Base-by-base conservation (phyloP, 2,888 invertebrate species). In the Cinara cedri region DNA sequence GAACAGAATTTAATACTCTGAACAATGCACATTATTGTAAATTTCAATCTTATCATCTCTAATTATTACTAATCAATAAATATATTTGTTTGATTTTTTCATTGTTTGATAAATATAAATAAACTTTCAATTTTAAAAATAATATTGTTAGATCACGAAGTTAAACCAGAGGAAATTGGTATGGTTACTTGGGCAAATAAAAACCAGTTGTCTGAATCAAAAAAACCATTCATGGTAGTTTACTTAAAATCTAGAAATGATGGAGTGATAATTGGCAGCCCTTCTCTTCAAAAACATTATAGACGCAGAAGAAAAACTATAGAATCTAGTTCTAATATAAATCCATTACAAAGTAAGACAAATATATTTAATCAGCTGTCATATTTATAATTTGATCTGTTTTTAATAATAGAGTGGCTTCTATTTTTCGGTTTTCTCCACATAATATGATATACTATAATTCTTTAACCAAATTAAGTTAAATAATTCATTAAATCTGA, bases 171-270 rank as follows among this genome's bases (percentile, higher is more conserved):
- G 85, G 93, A 94, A 83, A 91, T 95, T 78, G 96, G 96, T 0
- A 86, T 96, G 51, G 90, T 94, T 21, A 93, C 93, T 83, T 89
- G 91, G 8, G 92, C 92, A 1, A 89, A 91, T 82, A 82, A 82
- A 84, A 89, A 91, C 19, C 71, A 72, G n/a, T 11, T 46, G 3
- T 55, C 57, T 24, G 93, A 93, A 84, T 93, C 94, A 82, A 92
- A 92, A 83, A 95, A 96, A 85, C 95, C 97, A 0, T 97, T 97
- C 86, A 90, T 97, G 89, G 96, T 96, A 13, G 95, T 94, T 0
- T 97, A 95, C 86, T 90, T 94, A 85, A 92, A 92, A 85, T 92
- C 89, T 81, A 89, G 89, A 0, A 88, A 89, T 0, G 87, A 87
- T 81, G 78, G 60, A 51, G 70, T 70, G 16, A 70, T 70, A 14